Percentiles rank a stretch among this genome's conserved stretches.
These are phyloP conservation scores for Melipona quadrifasciata DNA, from an alignment of 1,140 invertebrate species.

Conservation along the genomic window DNA sequence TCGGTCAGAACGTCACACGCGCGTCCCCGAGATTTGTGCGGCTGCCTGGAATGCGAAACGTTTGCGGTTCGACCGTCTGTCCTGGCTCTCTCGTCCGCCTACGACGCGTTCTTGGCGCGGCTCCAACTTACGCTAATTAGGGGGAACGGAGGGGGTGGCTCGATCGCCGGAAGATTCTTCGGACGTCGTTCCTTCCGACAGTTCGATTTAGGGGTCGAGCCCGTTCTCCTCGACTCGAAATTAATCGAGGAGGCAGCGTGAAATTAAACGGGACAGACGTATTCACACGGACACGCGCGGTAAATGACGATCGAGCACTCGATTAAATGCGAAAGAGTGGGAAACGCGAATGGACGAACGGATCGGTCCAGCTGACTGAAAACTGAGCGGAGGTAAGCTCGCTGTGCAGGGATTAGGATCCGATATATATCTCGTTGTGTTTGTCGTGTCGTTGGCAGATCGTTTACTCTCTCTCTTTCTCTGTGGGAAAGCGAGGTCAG, in stretches of 20 bases:
- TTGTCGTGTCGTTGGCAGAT: neutral
- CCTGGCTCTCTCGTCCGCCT: constrained; percentile 25
- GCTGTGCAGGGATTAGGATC: neutral
- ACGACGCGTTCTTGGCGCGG: constrained; percentile 45
- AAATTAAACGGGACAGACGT: neutral
- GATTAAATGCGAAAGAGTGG: neutral
- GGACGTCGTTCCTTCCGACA: neutral
- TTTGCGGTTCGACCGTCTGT: constrained; percentile 58
- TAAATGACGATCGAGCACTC: neutral
- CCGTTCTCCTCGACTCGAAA: neutral
- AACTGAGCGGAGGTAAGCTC: neutral
- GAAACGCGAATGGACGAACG: neutral
- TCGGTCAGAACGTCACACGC: constrained; percentile 57
- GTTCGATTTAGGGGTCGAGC: neutral
- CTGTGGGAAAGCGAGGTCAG: neutral
- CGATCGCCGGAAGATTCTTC: constrained; percentile 22
- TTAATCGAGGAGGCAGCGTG: neutral
- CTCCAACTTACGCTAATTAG: constrained; percentile 63
- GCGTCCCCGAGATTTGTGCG: constrained; percentile 70
- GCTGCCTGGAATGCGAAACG: constrained; percentile 69
- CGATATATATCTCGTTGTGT: neutral
- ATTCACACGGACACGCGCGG: too few species aligned
- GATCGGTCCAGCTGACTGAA: neutral
- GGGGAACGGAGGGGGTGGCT: constrained; percentile 19
- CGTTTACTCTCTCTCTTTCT: neutral